Evolutionary conservation across 2,888 invertebrate species (phyloP), one percentile per base, ranked within the genome.

Genomic region (Drosophila tripunctata): DNA sequence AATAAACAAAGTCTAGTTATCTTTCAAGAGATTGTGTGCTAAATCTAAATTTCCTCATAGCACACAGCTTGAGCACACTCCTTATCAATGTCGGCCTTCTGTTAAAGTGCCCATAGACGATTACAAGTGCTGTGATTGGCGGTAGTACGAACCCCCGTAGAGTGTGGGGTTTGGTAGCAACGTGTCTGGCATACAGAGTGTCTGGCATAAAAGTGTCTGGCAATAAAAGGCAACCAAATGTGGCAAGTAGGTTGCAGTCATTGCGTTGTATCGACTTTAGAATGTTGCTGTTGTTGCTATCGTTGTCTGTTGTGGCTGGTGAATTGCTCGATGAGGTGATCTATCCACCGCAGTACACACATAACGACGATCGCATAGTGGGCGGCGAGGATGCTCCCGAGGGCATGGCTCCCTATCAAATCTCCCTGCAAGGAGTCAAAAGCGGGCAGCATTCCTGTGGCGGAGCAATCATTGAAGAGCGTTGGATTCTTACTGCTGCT

Each of bases 401-500:
- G 1, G 87, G 89, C 17, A 41, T 87, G 21, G 91, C 90, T 0
- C 91, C 91, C 2, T 91, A 90, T 51, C 91, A 91, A 61, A 84
- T 91, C 2, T 91, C 91, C 0, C 56, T 91, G n/a, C 91, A 91
- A 51, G 40, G 86, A 10, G 54, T 60, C 0, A 22, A 35, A 2
- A 68, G 56, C 6, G 87, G 87, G 0, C 68, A 77, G 3, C 91
- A 91, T 48, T 89, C 83, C 10, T 91, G 91, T 51, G 91, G 91
- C 6, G 91, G 91, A 2, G 88, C 91, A 3, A 91, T 91, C 17
- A 88, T 91, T 2, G 81, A 75, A 10, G 66, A 84, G 4, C 75
- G 84, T 27, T 91, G 89, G 89, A 75, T 91, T 6, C 50, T 90
- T 10, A 91, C 91, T 0, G 91, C 91, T 0, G 89, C 89, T 0